Percentiles rank a stretch among this genome's conserved stretches.
Conservation (phyloP, 1,140 invertebrate genomes). For the Asbolus verrucosus region DNA sequence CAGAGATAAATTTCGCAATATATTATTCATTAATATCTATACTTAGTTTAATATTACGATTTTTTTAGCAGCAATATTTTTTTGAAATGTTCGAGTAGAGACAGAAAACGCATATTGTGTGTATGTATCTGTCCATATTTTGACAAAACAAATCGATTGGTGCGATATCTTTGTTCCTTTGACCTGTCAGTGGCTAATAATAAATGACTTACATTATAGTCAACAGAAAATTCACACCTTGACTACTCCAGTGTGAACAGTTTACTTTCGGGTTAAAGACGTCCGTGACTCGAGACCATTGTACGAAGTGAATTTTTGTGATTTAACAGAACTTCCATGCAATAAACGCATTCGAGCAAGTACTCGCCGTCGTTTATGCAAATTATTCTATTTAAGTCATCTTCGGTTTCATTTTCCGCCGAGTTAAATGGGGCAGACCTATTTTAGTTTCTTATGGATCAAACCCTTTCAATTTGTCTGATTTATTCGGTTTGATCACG, state of each 20-base stretch:
- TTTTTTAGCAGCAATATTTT: no score
- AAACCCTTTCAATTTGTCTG: background rate
- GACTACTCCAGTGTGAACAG: background rate
- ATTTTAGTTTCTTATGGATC: background rate
- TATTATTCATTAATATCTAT: no score
- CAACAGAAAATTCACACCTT: slow-evolving; percentile 3
- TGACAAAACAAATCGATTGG: slow-evolving; percentile 12
- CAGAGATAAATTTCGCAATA: no score
- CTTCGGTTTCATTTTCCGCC: slow-evolving; percentile 1
- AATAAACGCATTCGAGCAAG: background rate
- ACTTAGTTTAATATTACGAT: no score
- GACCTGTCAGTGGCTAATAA: slow-evolving; percentile 36
- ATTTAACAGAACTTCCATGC: background rate
- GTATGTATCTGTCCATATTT: no score
- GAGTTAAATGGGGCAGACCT: background rate
- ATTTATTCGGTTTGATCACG: slow-evolving; percentile 7
- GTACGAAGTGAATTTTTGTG: slow-evolving; percentile 1
- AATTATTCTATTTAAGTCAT: slow-evolving; percentile 38
- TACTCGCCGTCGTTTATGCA: slow-evolving; percentile 29
- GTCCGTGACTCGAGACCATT: background rate
- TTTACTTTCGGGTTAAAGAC: slow-evolving; percentile 5
- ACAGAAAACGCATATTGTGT: no score
- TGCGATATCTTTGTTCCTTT: slow-evolving; percentile 18
- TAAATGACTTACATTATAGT: slow-evolving; percentile 19
- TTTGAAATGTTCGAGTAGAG: no score